Evolutionary conservation across 2,113 vertebrate genomes (phyloP).

Genomic region (Calypte anna): DNA sequence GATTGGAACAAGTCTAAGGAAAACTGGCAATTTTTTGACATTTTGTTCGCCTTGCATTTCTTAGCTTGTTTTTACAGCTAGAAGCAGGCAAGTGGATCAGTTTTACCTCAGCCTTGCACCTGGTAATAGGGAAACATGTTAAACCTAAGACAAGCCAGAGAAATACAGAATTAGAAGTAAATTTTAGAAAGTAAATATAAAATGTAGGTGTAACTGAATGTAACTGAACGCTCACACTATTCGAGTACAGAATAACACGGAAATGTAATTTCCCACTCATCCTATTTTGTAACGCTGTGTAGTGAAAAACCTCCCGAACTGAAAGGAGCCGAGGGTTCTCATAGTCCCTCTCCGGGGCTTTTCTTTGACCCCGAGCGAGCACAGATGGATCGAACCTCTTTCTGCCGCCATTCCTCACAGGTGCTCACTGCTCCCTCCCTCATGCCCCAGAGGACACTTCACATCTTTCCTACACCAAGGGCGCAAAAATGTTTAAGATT

Average conservation of each 20-base stretch:
- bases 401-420: neutral
- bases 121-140: slow-evolving; percentile 37
- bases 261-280: too few species aligned
- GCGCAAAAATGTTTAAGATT: neutral
- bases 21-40: slow-evolving; percentile 47
- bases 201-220: neutral
- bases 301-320: too few species aligned
- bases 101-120: slow-evolving; percentile 82
- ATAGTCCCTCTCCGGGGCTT: too few species aligned
- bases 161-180: too few species aligned
- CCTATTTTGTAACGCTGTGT: too few species aligned
- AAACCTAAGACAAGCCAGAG: neutral
- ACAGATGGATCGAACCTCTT: neutral
- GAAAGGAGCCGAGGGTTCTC: neutral
- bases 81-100: slow-evolving; percentile 72
- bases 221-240: neutral
- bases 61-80: slow-evolving; percentile 70
- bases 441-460: rapidly evolving
- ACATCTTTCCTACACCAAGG: neutral
- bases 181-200: neutral
- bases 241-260: neutral
- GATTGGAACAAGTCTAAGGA: slow-evolving; percentile 51
- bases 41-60: slow-evolving; percentile 57
- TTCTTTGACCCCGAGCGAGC: neutral
- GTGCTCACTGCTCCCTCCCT: neutral